A percentile compares a stretch with the other conserved stretches of the same genome.
Conservation (phyloP, 2,113 vertebrate genomes). For the Lagopus muta region DNA sequence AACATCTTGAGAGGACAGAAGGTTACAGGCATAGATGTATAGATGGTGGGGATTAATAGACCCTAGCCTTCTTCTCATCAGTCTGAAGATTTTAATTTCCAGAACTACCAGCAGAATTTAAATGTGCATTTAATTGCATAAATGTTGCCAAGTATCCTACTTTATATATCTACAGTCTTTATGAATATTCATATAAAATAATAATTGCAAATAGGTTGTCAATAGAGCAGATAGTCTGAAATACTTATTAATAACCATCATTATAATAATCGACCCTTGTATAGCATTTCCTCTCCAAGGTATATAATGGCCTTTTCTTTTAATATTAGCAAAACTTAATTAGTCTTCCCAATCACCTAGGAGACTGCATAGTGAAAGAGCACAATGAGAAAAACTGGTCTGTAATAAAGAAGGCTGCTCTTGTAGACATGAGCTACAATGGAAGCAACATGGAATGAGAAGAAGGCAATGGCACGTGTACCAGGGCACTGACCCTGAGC, state of each 20-base stretch:
- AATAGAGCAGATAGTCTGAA: slow-evolving; percentile 62
- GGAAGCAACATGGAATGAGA: not conserved
- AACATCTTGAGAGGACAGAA: slow-evolving; percentile 16
- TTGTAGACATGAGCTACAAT: not conserved
- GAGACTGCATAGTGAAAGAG: not conserved
- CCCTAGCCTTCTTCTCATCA: slow-evolving; percentile 58
- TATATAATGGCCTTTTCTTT: slow-evolving; percentile 31
- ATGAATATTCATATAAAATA: slow-evolving; percentile 62
- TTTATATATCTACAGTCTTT: slow-evolving; percentile 9
- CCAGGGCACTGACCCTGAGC: not conserved
- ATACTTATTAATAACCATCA: slow-evolving; percentile 15
- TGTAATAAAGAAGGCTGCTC: not conserved
- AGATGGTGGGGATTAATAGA: slow-evolving; percentile 25
- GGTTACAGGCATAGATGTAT: slow-evolving; percentile 11
- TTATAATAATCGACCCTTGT: not conserved
- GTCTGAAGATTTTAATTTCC: slow-evolving; percentile 64
- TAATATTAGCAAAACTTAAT: slow-evolving; percentile 47
- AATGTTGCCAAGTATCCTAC: slow-evolving; percentile 38
- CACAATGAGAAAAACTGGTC: not conserved
- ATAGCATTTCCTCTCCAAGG: not conserved
- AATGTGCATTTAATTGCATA: slow-evolving; percentile 61
- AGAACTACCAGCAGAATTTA: slow-evolving; percentile 52
- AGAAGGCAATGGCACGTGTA: not conserved
- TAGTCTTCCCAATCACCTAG: not conserved
- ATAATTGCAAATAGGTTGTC: slow-evolving; percentile 52